Evolutionary conservation across 1,140 invertebrate genomes (phyloP), one percentile per base, ranked within the genome.

Genomic region (Cotesia glomerata): DNA sequence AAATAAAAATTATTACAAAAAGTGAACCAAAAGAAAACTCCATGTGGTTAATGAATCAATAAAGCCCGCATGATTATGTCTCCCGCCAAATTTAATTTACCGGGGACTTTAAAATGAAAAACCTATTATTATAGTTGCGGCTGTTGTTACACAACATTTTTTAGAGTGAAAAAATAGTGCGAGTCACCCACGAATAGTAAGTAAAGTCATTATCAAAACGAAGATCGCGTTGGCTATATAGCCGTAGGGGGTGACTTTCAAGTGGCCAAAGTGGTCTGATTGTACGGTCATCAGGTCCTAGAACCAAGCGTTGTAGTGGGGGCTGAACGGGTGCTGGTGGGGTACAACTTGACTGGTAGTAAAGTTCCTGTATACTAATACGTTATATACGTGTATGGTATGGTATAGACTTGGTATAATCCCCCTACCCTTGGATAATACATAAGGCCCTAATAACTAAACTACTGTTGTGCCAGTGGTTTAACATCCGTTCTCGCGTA

Each of bases 371-470:
- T 26, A 61, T 5, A 61, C 9, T 51, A 54, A n/a, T 54, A 18
- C 52, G n/a, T 9, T 54, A 9, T 54, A 18, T 14, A 18, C 52
- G 5, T 18, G 26, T 26, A 26, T 26, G 26, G 1, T 26, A 26
- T 26, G 14, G 3, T 18, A 54, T 58, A 58, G 59, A 26, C 32
- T 26, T 62, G n/a, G 18, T 9, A 45, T 51, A 14, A 59, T 39
- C 59, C 58, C 58, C 68, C 63, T 51, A 65, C 70, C 51, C 66
- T 49, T 39, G 71, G 18, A 75, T 39, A 75, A 82, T 86, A 86
- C 84, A 85, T 87, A 87, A 86, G 85, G 82, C 84, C 84, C 85
- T 68, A 8, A 54, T 8, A 59, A 45, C 68, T 67, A 26, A 26
- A 49, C 73, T 79, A 79, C 81, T 74, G 76, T 77, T 76, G 75